Conservation (phyloP, 2,888 invertebrate species). For the Vanessa cardui region DNA sequence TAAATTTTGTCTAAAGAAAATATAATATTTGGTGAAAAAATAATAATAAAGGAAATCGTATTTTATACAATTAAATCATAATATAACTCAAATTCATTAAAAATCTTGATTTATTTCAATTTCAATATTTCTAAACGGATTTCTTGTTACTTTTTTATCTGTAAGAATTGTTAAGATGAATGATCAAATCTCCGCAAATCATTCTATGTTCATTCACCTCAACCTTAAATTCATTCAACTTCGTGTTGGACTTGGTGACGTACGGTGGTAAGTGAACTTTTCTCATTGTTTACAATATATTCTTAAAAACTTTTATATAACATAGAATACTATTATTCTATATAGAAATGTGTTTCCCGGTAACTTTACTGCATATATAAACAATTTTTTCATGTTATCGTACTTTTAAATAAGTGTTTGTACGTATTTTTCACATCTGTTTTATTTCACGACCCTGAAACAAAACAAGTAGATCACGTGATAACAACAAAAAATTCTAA, state of each 20-base stretch:
- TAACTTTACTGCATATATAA: not conserved
- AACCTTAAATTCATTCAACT: slow-evolving; percentile 37
- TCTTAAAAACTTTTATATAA: slow-evolving; percentile 7
- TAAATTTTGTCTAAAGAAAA: not conserved
- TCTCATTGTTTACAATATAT: slow-evolving; percentile 19
- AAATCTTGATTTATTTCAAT: not conserved
- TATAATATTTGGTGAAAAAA: not conserved
- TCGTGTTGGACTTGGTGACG: slow-evolving; percentile 35
- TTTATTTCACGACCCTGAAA: slow-evolving; percentile 56
- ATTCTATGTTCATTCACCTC: slow-evolving; percentile 40
- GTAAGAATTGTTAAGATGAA: slow-evolving; percentile 28
- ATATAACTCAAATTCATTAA: not conserved
- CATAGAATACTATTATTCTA: no score
- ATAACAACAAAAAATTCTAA: slow-evolving; percentile 53
- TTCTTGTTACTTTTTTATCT: slow-evolving; percentile 15
- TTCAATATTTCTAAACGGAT: slow-evolving; percentile 16
- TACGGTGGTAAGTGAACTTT: slow-evolving; percentile 37
- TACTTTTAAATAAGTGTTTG: not conserved
- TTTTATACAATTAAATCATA: not conserved
- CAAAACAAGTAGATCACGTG: slow-evolving; percentile 53
- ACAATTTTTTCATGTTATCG: not conserved
- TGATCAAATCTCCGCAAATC: slow-evolving; percentile 38
- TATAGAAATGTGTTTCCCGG: not conserved
- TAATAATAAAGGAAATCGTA: not conserved
- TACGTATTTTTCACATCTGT: slow-evolving; percentile 44